A percentile compares a stretch with the other conserved stretches of the same genome.
These are phyloP conservation scores for Pantherophis alleghaniensis DNA, from an alignment of 2,797 vertebrate species.

Conservation along the genomic window DNA sequence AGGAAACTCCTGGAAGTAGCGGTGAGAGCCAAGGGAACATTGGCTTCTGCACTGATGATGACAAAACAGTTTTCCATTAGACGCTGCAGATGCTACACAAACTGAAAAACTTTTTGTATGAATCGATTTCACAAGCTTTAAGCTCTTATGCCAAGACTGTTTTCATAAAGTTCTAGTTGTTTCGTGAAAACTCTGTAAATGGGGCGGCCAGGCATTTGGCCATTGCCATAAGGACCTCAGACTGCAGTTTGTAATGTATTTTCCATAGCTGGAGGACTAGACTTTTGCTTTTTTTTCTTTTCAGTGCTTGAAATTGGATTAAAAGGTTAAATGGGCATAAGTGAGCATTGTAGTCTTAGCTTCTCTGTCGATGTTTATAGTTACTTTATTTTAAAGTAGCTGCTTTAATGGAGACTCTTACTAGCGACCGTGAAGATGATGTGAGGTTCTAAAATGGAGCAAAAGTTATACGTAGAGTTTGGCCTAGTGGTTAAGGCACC, in stretches of 20 bases:
- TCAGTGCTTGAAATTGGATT: background rate
- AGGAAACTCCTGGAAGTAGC: background rate
- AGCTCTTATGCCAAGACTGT: background rate
- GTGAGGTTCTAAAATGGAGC: background rate
- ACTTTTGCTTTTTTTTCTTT: background rate
- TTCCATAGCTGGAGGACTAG: background rate
- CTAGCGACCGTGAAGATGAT: background rate
- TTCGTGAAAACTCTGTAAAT: constrained; percentile 29
- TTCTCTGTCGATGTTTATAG: background rate
- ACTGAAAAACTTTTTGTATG: background rate
- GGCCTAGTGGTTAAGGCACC: background rate
- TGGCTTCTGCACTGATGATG: background rate
- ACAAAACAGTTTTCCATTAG: background rate
- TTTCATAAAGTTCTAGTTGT: constrained; percentile 13
- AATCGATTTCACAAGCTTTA: background rate
- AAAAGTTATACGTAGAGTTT: background rate
- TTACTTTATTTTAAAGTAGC: background rate
- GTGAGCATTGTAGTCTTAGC: background rate
- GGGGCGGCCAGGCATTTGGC: constrained; percentile 25
- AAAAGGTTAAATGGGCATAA: background rate
- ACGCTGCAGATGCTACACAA: background rate
- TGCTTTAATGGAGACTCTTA: background rate
- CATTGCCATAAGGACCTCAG: constrained; percentile 19
- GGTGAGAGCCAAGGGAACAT: background rate
- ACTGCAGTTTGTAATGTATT: background rate